Evolutionary conservation across 2,113 vertebrate genomes (phyloP), one percentile per base, ranked within the genome.

Genomic region (Microcebus jonahi): DNA sequence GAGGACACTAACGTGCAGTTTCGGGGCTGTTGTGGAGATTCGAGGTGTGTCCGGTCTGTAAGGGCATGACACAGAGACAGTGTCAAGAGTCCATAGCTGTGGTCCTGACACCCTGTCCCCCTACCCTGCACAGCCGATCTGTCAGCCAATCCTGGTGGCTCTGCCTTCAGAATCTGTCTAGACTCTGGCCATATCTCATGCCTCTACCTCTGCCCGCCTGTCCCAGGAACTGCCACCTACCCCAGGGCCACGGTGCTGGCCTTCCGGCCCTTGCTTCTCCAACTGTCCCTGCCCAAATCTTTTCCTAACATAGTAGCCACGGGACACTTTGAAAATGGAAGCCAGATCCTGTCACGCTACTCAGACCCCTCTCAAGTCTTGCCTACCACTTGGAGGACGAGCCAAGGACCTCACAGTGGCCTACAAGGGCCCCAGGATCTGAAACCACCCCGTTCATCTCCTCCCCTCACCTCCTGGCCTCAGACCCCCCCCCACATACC

Each of bases 401-500:
- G 42, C 6, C 85, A 4, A 17, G 73, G 80, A 20, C 55, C 27
- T 6, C 18, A 45, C 8, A 13, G 1, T 15, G 68, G 70, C 23
- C 8, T 17, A 1, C 20, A 48, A 29, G 70, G 63, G 63, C 91
- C 53, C 12, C 7, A 6, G 8, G 25, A 15, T 2, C 23, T 14
- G 36, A 3, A 0, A 1, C 6, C 39, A 25, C 50, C 6, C 0
- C 1, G 2, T 27, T 42, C 4, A 4, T 31, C 23, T 29, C 34
- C 17, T 8, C 42, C 17, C 36, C 27, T 61, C 3, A 5, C 39
- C 17, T 7, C 39, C 8, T 14, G 34, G 5, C 59, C 71, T 70
- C 95, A 29, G 8, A 7, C 6, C 61, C 25, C 25, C 39, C 10
- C n/a, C 18, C 0, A 25, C 14, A 82, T 1, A 17, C 5, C 76